These are phyloP conservation scores for Phrynocephalus versicolor DNA, from an alignment of 2,113 vertebrate genomes.

Conservation along the genomic window DNA sequence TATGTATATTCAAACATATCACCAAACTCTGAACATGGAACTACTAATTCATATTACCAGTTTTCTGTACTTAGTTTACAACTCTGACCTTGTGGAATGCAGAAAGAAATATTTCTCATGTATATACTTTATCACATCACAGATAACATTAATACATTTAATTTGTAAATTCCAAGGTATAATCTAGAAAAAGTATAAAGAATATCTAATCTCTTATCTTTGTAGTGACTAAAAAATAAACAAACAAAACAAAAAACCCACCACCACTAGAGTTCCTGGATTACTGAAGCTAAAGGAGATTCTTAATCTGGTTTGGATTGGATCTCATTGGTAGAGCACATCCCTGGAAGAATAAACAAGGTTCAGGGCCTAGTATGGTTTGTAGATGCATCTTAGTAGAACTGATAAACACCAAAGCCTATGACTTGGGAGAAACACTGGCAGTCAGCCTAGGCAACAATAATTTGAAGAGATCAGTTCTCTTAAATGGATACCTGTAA, in stretches of 20 bases:
- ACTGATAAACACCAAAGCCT: neutral
- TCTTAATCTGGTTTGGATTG: constrained; percentile 12
- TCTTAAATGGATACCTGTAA: neutral
- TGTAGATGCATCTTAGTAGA: neutral
- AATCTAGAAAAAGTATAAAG: neutral
- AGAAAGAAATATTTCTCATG: neutral
- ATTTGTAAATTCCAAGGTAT: neutral
- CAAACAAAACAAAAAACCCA: too few species aligned
- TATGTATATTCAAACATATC: constrained; percentile 81
- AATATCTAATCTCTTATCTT: neutral
- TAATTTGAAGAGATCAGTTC: neutral
- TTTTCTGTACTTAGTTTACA: constrained; percentile 43
- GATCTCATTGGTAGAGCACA: neutral
- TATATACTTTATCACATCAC: neutral
- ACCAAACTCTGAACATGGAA: constrained; percentile 84
- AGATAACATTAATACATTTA: neutral
- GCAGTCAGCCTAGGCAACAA: neutral
- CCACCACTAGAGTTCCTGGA: neutral
- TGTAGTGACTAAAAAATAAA: too few species aligned
- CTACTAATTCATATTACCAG: constrained; percentile 53
- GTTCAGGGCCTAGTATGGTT: neutral
- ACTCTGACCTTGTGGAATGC: constrained; percentile 25
- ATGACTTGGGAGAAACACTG: neutral
- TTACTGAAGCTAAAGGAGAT: neutral
- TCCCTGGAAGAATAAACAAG: neutral